Base-by-base conservation (phyloP, 2,888 invertebrate genomes). In the Linnaemya tessellans region DNA sequence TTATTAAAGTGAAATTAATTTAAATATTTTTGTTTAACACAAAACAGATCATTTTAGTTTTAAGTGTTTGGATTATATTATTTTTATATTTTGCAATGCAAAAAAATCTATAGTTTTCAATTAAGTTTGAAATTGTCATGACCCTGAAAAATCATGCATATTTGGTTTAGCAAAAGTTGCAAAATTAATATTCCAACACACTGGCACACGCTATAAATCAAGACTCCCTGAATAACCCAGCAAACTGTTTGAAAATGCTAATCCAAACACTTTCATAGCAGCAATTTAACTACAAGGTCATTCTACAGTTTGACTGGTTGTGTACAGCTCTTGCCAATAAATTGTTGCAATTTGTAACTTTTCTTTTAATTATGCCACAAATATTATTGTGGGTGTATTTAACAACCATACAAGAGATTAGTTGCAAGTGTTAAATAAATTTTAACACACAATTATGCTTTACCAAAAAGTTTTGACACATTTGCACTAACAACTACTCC, bases 371-470 rank as follows among this genome's bases (percentile, higher is more conserved):
- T 56, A 65, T 65, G 56, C 3, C 46, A 9, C 35, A 77, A 8
- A 49, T 58, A 60, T 68, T 58, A 3, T 68, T 64, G 49, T 65
- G 43, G 71, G 82, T 82, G 85, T 75, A 75, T 80, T 75, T 3
- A 65, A 58, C 65, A 15, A 64, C 49, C 54, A 71, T 68, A 67
- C 70, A 46, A 80, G 71, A 85, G 82, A 82, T 85, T 79, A 85
- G 79, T n/a, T n/a, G n/a, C n/a, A n/a, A n/a, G n/a, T 85, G 71
- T 70, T 75, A 60, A 82, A 85, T 85, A 85, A 82, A 85, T 85
- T 79, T 60, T 80, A 70, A 71, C 74, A 75, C 41, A 82, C 74
- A 81, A 85, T 81, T 81, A 78, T 68, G 65, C 71, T 80, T 71
- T 78, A 35, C 41, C 35, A 68, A 65, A 78, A 84, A 84, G 49